phyloP scores from a whole-genome alignment of 53 echinoderm and acorn worm genomes.

The Patiria pectinifera region DNA sequence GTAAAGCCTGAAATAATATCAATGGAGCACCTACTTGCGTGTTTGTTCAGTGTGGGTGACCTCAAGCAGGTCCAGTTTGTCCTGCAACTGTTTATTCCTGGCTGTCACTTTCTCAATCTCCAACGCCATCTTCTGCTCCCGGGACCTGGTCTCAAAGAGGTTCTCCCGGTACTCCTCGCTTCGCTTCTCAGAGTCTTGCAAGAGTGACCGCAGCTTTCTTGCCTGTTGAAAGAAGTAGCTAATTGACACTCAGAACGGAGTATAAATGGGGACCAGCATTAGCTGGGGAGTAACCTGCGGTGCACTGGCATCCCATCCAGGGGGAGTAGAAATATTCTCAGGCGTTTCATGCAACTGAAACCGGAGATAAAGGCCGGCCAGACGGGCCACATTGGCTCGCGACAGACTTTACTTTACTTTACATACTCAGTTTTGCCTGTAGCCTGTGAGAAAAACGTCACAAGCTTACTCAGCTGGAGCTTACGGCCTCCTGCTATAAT shows the following conservation, averaged over 20 bases:
- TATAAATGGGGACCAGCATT: too few relatives aligned
- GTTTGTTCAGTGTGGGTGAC: constrained; percentile 74
- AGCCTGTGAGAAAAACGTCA: too few relatives aligned
- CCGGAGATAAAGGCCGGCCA: too few relatives aligned
- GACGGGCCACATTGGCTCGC: too few relatives aligned
- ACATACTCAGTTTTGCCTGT: too few relatives aligned
- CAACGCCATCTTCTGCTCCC: constrained; percentile 57
- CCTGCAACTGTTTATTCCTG: constrained; percentile 70
- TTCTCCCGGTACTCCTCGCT: constrained; percentile 85
- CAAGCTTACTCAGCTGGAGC: too few relatives aligned
- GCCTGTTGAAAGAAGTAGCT: constrained; percentile 60
- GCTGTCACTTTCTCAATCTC: constrained; percentile 63
- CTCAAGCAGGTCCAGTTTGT: constrained; percentile 68
- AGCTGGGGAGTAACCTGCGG: too few relatives aligned
- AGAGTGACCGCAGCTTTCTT: constrained; percentile 81
- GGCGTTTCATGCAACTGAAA: too few relatives aligned
- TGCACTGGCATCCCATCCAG: too few relatives aligned
- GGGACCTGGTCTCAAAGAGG: constrained; percentile 45
- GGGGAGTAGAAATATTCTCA: too few relatives aligned
- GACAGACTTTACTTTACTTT: too few relatives aligned
- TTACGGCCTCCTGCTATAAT: too few relatives aligned
- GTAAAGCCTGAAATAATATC: background rate
- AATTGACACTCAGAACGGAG: background rate
- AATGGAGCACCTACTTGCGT: constrained; percentile 60
- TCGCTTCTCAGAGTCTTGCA: constrained; percentile 90